Evolutionary conservation across 2,888 invertebrate species (phyloP), one percentile per base, ranked within the genome.

Genomic region (Cerastoderma edule): DNA sequence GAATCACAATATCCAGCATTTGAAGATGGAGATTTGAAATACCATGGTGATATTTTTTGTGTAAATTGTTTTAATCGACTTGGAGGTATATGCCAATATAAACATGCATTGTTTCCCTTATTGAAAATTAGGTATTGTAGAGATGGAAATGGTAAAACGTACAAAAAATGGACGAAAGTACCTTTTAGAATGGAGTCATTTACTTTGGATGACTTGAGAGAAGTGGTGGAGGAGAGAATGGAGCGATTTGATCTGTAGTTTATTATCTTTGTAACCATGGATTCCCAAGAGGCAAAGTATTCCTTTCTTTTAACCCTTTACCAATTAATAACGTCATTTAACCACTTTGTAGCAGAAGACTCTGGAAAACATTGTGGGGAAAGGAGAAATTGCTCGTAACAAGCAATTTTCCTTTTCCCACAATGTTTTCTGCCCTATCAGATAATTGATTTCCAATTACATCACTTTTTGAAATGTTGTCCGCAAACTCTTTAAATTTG

Each of bases 101-200:
- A 63, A 39, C 68, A 57, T 53, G 28, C 56, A 13, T 74, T 73
- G 33, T 83, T 83, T 67, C 83, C 85, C 28, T 60, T 81, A 16
- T 64, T 83, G 44, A 73, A 64, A 56, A 75, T 83, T 19, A 71
- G 75, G 16, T 70, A 71, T 13, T 83, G 83, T 46, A 64, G 74
- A 32, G 64, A 75, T 27, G 65, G 56, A 2, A 70, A 73, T 67
- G 64, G 66, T n/a, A 48, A 67, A 50, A 66, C 72, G 1, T 75
- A 57, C 19, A 83, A 80, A 44, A 76, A 79, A 67, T 85, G 85
- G 85, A 85, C 82, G 54, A 65, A 80, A 13, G 79, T 73, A 24
- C 72, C 72, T 19, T 83, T 83, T 60, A 10, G 16, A 2, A 65
- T 79, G 10, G 28, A 73, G n/a, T 57, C 73, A 24, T 71, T 85